Base-by-base conservation (phyloP, 2,888 invertebrate species). In the Pyrrhopygopsis socrates region DNA sequence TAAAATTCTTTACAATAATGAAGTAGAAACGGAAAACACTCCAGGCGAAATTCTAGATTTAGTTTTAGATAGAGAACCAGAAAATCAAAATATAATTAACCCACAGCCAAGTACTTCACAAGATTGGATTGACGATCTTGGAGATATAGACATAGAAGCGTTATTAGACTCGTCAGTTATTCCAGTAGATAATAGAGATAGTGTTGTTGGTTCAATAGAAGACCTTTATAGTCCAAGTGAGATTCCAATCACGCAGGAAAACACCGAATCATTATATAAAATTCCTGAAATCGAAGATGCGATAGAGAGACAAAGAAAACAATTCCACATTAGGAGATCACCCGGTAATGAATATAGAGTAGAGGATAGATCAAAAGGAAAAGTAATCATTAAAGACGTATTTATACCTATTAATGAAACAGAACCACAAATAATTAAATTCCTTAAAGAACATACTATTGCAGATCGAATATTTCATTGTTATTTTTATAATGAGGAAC, bases 401-500 rank as follows among this genome's bases (percentile, higher is more conserved):
- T 77, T 65, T n/a, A 74, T 74, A 9, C 74, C 74, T 4, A n/a
- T 74, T 58, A 74, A 74, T 22, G 58, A 74, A 11, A 74, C 58
- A 18, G 58, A 74, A 50, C 18, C 27, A 15, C 45, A 71, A 50
- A 27, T 71, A 45, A 71, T 45, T 41, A 71, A 68, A 27, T 71
- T 71, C 18, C 20, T 71, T 18, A 71, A 71, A 77, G 87, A 89
- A 80, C 84, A 90, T 50, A 88, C 89, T 29, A 71, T 91, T 3
- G 67, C 91, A n/a, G 88, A 83, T 45, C 67, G 88, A 81, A 84
- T 45, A 50, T 89, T 92, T 30, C 81, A 90, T 38, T 92, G 89
- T 41, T 89, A 84, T 68, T 89, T 89, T 30, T 73, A 73, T 13
- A 11, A 73, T 30, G 54, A 67, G 38, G 95, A 84, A 79, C 94